Base-by-base conservation (phyloP, 1,140 invertebrate species). In the Lucilia cuprina region DNA sequence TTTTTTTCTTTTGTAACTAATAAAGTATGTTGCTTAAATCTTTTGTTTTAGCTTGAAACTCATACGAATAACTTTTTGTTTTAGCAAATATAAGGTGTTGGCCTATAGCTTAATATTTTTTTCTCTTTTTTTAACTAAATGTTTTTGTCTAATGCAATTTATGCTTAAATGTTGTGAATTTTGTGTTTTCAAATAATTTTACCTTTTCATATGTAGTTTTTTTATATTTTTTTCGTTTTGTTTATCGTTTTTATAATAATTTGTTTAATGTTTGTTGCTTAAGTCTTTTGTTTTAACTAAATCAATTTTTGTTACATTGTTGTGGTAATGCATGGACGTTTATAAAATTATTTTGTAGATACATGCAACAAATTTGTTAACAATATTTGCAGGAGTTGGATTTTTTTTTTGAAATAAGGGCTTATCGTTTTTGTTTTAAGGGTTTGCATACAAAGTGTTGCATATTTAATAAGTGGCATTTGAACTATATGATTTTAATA, bases 281-380 rank as follows among this genome's bases (percentile, higher is more conserved):
- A 35, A 84, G 21, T 82, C 83, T 82, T 75, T 84, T 75, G 84
- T 82, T 75, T 82, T 47, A 70, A 8, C 10, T 70, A 21, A 21
- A 21, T 21, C 21, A 70, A 70, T 70, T 21, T 70, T 19, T 21
- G 5, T 5, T 12, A 70, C 65, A 70, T 19, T 70, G 65, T 70
- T 70, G 65, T 12, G 17, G 8, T 14, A n/a, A 4, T 55, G 12
- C 17, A 17, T 55, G 13, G 12, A 55, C 50, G 12, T 14, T 55
- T 55, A 41, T 41, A 8, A 5, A 3, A 8, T 55, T 14, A 14
- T 55, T 17, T 55, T 14, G 13, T 12, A 41, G 41, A 41, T 41
- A 41, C 41, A 41, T 41, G 10, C 7, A 55, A 14, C 9, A 14
- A 55, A 12, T 55, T 12, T 55, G 50, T 55, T 49, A 14, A 49